Conservation (phyloP, 1,140 invertebrate genomes). For the Whitmania pigra region DNA sequence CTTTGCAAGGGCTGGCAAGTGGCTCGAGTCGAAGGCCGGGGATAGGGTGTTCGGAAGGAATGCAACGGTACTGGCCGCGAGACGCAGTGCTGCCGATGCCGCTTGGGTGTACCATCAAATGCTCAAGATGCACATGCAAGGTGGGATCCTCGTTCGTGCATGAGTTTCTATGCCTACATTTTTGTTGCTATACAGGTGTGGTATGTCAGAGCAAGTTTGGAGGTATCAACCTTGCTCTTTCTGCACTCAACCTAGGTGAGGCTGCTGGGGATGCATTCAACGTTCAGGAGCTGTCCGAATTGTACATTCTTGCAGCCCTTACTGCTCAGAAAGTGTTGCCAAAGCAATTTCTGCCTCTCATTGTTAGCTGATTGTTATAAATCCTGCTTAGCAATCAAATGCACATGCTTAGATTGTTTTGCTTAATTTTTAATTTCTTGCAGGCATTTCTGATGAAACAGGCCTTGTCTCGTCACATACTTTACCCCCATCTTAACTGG, state of each 20-base stretch:
- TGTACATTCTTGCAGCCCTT: conserved; percentile 65
- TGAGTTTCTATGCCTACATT: neutral
- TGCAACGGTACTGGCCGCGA: conserved; percentile 26
- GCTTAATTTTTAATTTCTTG: neutral
- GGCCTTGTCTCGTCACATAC: neutral
- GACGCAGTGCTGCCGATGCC: conserved; percentile 56
- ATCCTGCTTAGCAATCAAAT: neutral
- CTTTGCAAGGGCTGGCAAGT: conserved; percentile 61
- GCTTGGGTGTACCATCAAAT: conserved; percentile 66
- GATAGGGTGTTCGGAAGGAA: conserved; percentile 44
- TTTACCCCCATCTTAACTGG: neutral
- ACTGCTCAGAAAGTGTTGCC: conserved; percentile 63
- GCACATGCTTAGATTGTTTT: neutral
- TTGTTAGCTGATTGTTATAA: conserved; percentile 31
- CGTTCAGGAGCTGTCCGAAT: conserved; percentile 52
- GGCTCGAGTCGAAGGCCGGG: conserved; percentile 57
- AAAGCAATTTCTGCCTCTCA: conserved; percentile 45
- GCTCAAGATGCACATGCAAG: conserved; percentile 56
- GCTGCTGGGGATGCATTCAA: conserved; percentile 53
- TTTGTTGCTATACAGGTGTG: conserved; percentile 34
- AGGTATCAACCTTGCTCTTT: conserved; percentile 53
- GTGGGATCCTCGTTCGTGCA: conserved; percentile 27
- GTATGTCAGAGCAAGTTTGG: conserved; percentile 28
- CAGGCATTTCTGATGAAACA: conserved; percentile 3
- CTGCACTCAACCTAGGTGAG: conserved; percentile 71